Evolutionary conservation across 2,797 vertebrate genomes (phyloP), one percentile per base, ranked within the genome.

Genomic region (Gobio occitaniae): DNA sequence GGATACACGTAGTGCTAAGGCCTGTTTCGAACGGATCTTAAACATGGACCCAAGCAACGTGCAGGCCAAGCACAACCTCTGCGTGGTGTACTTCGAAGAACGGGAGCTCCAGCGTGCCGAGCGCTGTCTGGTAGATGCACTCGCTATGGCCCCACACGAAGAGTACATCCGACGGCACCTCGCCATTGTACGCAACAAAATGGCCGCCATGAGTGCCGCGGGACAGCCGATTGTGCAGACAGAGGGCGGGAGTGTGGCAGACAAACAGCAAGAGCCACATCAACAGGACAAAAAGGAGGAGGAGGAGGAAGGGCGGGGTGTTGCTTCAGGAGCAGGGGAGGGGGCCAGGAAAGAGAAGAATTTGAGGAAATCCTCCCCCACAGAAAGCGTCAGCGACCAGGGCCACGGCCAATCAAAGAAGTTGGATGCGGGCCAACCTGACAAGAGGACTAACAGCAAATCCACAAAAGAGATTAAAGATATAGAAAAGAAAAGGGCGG

Each of bases 21-120:
- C 80, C 50, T 99, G 97, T 92, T 99, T 99, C 85, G 94, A 99
- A 92, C 96, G 94, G 84, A 99, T 99, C 89, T 81, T 99, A 80
- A 91, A 92, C 85, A 95, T 97, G 90, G 98, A 99, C 91, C 98
- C 98, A 80, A 94, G 88, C 84, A 99, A 99, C 3, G 97, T 99
- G n/a, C 98, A 99, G 90, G 98, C 97, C 41, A 99, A 98, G 89
- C 98, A 99, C 91, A 99, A 99, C 90, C 91, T 99, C 86, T 99
- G 98, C 76, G 98, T 99, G 79, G 98, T 99, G 79, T 98, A 98
- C 93, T 99, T 99, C 0, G 98, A 99, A 92, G 97, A 99, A 88
- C 95, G 95, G 5, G 96, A 99, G 90, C 94, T 99, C 82, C 81
- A 95, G 17, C 96, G 94, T 50, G 97, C 98, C 0, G 97, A 98